Conservation (phyloP, 2,797 vertebrate species). For the Macroramphosus scolopax region DNA sequence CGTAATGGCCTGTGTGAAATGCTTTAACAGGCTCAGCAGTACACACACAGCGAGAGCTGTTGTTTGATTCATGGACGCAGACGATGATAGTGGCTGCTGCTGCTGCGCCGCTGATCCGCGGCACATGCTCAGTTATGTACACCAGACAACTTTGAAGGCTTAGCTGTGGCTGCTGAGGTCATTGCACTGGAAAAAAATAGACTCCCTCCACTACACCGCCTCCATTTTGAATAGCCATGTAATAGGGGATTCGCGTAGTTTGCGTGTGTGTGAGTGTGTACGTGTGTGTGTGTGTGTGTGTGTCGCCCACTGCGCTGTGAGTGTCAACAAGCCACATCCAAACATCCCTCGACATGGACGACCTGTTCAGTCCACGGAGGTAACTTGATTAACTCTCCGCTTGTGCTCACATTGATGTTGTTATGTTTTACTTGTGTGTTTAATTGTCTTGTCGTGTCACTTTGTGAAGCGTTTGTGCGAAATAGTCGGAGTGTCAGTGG, state of each 20-base stretch:
- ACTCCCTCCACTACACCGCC: constrained; percentile 88
- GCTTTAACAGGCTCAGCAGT: too few relatives aligned
- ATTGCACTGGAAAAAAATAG: constrained; percentile 75
- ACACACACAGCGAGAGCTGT: constrained; percentile 4
- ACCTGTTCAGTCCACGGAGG: constrained; percentile 95
- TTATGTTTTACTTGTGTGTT: neutral
- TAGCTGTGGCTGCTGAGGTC: constrained; percentile 97
- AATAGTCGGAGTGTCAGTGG: constrained; percentile 64
- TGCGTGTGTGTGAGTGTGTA: constrained; percentile 49
- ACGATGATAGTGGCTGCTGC: constrained; percentile 2
- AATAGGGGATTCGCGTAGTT: constrained; percentile 85
- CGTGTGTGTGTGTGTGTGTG: constrained; percentile 47
- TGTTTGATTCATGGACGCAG: constrained; percentile 55
- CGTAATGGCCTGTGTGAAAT: too few relatives aligned
- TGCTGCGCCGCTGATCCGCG: constrained; percentile 73
- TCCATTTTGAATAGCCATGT: constrained; percentile 98
- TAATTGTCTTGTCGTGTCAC: constrained; percentile 16
- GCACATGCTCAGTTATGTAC: constrained; percentile 95
- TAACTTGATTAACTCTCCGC: constrained; percentile 77
- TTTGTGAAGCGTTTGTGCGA: constrained; percentile 30
- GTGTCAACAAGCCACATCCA: constrained; percentile 83
- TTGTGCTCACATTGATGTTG: neutral
- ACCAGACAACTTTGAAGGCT: constrained; percentile 88
- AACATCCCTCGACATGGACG: constrained; percentile 91
- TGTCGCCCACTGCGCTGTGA: constrained; percentile 77